A percentile compares a stretch with the other conserved stretches of the same genome.
phyloP scores from a whole-genome alignment of 2,113 vertebrate species.

The Lepisosteus osseus region DNA sequence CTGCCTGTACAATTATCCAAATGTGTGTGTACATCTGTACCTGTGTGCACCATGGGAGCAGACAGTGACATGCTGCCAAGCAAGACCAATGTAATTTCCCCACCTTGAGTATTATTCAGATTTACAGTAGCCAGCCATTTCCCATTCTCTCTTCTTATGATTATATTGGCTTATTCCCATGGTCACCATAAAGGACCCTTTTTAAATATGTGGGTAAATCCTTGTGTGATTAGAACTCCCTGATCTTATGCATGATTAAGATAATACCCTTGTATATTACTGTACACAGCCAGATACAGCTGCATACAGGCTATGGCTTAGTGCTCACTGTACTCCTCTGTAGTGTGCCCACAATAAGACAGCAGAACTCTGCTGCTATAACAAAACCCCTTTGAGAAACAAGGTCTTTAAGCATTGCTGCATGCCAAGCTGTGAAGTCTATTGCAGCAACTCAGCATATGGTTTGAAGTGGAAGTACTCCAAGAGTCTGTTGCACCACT shows the following conservation, averaged over 20 bases:
- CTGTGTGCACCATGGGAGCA: conserved; percentile 9
- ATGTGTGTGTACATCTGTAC: conserved; percentile 24
- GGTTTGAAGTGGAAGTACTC: conserved; percentile 1
- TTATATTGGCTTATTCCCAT: conserved; percentile 24
- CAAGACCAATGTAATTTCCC: conserved; percentile 11
- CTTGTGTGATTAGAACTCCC: conserved; percentile 19
- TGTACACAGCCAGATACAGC: not conserved
- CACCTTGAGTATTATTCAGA: conserved; percentile 26
- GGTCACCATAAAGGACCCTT: conserved; percentile 23
- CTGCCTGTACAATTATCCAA: not conserved
- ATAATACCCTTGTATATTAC: not conserved
- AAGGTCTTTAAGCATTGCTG: not conserved
- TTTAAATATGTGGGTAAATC: conserved; percentile 21
- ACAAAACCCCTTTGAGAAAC: not conserved
- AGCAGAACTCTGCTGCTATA: not conserved
- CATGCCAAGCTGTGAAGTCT: not conserved
- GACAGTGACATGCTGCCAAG: conserved; percentile 21
- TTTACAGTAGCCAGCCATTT: conserved; percentile 16
- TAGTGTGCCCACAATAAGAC: not conserved
- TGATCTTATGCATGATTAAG: conserved; percentile 7
- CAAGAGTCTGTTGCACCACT: not conserved
- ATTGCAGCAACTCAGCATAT: not conserved
- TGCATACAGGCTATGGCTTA: too few species aligned
- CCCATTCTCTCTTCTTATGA: conserved; percentile 18
- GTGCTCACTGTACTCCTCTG: not conserved